Conservation (phyloP, 1,140 invertebrate species). For the Acromyrmex heyeri region DNA sequence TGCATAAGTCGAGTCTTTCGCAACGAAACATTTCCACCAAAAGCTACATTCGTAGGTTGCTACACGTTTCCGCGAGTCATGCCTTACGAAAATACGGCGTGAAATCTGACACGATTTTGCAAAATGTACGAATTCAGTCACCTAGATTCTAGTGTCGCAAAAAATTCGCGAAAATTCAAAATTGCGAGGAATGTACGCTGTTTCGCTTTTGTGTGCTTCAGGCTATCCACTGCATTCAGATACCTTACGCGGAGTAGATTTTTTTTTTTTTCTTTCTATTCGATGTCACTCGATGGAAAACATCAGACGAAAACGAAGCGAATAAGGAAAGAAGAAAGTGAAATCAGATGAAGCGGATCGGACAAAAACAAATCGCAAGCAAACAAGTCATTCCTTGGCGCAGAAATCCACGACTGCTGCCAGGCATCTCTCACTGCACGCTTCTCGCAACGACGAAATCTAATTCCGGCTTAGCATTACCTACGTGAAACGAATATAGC, state of each 20-base stretch:
- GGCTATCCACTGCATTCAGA: neutral
- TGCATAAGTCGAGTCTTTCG: conserved; percentile 52
- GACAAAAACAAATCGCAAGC: conserved; percentile 4
- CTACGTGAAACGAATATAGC: conserved; percentile 50
- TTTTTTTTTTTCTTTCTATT: neutral
- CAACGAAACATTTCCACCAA: neutral
- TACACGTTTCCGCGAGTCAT: neutral
- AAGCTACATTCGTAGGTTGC: conserved; percentile 16
- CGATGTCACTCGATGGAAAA: neutral
- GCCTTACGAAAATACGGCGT: conserved; percentile 28
- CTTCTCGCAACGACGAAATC: conserved; percentile 62
- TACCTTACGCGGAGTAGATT: neutral
- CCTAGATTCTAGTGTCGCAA: neutral
- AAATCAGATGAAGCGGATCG: conserved; percentile 1
- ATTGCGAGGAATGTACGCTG: neutral
- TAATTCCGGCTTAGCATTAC: conserved; percentile 62
- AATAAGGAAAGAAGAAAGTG: too few species aligned
- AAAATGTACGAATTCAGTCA: neutral
- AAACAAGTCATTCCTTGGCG: conserved; percentile 65
- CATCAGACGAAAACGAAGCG: neutral
- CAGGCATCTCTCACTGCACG: conserved; percentile 58
- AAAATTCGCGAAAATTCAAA: conserved; percentile 10
- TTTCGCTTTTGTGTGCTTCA: neutral
- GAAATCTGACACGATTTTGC: conserved; percentile 42
- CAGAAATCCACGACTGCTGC: conserved; percentile 44